These are phyloP conservation scores for Parazoanthus swiftii DNA, from an alignment of 92 coral and sea anemone genomes.

Conservation along the genomic window DNA sequence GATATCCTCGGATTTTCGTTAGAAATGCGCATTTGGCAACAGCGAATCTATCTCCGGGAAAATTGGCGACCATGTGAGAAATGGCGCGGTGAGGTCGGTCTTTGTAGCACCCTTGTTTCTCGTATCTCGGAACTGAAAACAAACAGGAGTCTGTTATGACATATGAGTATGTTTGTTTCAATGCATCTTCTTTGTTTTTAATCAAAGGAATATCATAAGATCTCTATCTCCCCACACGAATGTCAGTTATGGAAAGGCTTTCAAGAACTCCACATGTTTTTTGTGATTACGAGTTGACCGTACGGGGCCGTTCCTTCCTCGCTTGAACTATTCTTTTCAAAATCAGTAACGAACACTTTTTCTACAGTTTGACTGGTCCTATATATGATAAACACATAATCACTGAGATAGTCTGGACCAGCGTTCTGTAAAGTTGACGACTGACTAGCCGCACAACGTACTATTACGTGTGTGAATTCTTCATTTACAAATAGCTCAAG, in stretches of 20 bases:
- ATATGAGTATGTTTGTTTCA: neutral
- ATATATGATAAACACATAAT: no score
- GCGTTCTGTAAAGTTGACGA: no score
- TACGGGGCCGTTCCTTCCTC: no score
- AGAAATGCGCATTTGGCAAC: conserved; percentile 33
- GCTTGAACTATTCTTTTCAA: no score
- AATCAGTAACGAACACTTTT: no score
- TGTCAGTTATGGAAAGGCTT: neutral
- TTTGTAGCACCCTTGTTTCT: conserved; percentile 6
- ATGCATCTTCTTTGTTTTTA: neutral
- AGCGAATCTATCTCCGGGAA: conserved; percentile 32
- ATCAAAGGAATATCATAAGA: neutral
- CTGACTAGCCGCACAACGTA: no score
- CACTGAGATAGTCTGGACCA: no score
- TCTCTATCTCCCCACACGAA: neutral
- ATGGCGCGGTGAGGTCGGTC: conserved; percentile 32
- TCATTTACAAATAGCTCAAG: no score
- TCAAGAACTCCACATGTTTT: no score
- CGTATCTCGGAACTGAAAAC: conserved; percentile 22
- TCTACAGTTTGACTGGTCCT: no score
- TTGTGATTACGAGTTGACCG: no score
- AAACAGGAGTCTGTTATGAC: neutral
- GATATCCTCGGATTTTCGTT: conserved; percentile 27
- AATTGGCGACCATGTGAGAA: conserved; percentile 33
- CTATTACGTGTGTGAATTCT: no score